These are phyloP conservation scores for Cherax quadricarinatus DNA, from an alignment of 1,140 invertebrate species.

Conservation along the genomic window DNA sequence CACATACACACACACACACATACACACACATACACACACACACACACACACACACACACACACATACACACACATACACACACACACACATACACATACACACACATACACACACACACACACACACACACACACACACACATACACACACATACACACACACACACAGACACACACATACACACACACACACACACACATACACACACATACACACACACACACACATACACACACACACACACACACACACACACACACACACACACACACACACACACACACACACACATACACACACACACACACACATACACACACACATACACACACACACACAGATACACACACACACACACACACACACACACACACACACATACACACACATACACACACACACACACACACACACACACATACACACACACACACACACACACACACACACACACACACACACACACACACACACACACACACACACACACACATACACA, in stretches of 20 bases:
- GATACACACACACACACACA: neutral
- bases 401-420: neutral
- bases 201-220: neutral
- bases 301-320: neutral
- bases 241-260: too few species aligned
- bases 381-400: neutral
- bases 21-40: neutral
- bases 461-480: neutral
- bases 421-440: neutral
- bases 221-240: neutral
- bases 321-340: neutral
- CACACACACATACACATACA: neutral
- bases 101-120: neutral
- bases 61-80: neutral
- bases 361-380: too few species aligned
- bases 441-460: neutral
- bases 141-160: neutral
- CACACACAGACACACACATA: too few species aligned
- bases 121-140: neutral
- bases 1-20: too few species aligned
- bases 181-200: neutral
- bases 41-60: conserved; percentile 4
- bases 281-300: neutral
- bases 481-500: neutral
- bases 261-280: neutral